Evolutionary conservation across 2,113 vertebrate genomes (phyloP), one percentile per base, ranked within the genome.

Genomic region (Jacana jacana): DNA sequence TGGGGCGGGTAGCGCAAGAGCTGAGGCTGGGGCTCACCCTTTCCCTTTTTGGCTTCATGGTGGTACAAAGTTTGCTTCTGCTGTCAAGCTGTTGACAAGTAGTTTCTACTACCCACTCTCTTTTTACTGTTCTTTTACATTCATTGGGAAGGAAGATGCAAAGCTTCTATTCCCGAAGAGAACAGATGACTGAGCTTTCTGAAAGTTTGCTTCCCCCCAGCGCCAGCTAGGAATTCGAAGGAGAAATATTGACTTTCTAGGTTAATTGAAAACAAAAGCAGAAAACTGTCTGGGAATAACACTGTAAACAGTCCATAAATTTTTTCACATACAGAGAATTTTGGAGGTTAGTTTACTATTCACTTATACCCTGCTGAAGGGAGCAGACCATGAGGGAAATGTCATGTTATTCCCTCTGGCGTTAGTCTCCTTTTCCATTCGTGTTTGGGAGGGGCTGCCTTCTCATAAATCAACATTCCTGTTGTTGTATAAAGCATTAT

Each of bases 341-440:
- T 65, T 71, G 52, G 46, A 75, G 57, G 64, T 66, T 33, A 81
- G 72, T 39, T 87, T 86, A 44, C 72, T 75, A 0, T 92, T 95
- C 88, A n/a, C 77, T 65, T 87, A 72, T 69, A 19, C 73, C 17
- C 23, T 54, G 35, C 35, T 84, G 48, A 90, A 88, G 44, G 55
- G 73, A 79, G 65, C 61, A 72, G 82, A 57, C 52, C 25, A 7
- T 27, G 33, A 88, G 81, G 86, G 95, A 94, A 96, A 84, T 10
- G 31, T 49, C 72, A 70, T 75, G 80, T 87, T 94, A 79, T 22
- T 90, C 65, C 65, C n/a, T 84, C 72, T 92, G 83, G 69, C 80
- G 31, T 79, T 93, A 71, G 35, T 94, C 79, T 28, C 18, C 54
- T 58, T 96, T 97, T 94, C 83, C 69, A 68, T 93, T 44, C 83